Evolutionary conservation across 2,888 invertebrate species (phyloP).

Genomic region (Chrysomela aeneicollis): DNA sequence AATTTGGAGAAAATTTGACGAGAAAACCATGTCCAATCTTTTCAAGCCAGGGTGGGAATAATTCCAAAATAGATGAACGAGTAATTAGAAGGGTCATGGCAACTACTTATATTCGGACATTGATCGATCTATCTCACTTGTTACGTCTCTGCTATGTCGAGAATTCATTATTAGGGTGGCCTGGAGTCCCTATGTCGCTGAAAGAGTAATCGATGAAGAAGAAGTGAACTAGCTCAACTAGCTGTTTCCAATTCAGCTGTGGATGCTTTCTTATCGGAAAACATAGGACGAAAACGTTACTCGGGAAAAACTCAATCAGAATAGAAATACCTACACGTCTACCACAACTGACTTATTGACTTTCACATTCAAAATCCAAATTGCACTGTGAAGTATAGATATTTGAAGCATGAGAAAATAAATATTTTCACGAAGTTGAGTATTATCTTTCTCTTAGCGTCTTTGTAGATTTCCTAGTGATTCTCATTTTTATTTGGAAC

Average conservation of each 20-base stretch:
- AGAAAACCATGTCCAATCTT: neutral
- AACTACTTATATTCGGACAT: neutral
- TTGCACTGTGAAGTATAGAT: neutral
- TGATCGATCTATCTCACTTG: slow-evolving; percentile 6
- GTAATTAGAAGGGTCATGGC: neutral
- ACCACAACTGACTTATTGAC: slow-evolving; percentile 8
- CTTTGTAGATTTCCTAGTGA: neutral
- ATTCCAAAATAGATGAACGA: neutral
- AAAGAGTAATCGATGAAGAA: slow-evolving; percentile 30
- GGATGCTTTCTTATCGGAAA: slow-evolving; percentile 7
- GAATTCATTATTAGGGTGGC: slow-evolving; percentile 9
- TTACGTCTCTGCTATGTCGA: slow-evolving; percentile 8
- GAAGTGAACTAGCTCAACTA: slow-evolving; percentile 6
- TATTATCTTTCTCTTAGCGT: neutral
- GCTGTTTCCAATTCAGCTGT: slow-evolving; percentile 13
- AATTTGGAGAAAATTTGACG: slow-evolving; percentile 43
- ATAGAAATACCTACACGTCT: slow-evolving; percentile 10
- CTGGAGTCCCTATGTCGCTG: slow-evolving; percentile 27
- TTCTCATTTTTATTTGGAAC: no score
- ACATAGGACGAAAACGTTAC: slow-evolving; percentile 4
- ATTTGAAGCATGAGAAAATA: neutral
- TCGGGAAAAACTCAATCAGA: slow-evolving; percentile 8
- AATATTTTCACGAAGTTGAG: neutral
- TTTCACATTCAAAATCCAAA: slow-evolving; percentile 1
- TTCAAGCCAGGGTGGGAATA: neutral